A percentile compares a stretch with the other conserved stretches of the same genome.
Conservation (phyloP, 1,140 invertebrate species). For the Bombus balteatus region DNA sequence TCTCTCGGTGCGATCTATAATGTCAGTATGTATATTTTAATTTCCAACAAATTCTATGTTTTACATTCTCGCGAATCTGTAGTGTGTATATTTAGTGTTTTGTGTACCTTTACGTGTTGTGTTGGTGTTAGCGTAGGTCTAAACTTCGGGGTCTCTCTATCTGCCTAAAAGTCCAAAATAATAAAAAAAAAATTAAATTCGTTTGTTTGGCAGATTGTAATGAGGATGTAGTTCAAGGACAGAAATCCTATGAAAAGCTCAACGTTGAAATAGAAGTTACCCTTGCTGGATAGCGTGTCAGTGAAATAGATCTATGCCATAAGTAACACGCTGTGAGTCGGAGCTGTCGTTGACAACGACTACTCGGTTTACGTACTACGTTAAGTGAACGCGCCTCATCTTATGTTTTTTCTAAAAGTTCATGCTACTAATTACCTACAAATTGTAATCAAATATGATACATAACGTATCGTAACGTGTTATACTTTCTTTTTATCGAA, state of each 20-base stretch:
- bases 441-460: neutral
- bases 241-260: neutral
- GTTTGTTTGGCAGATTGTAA: neutral
- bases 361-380: neutral
- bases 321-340: no score
- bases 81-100: neutral
- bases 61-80: neutral
- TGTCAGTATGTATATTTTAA: neutral
- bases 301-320: neutral
- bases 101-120: slow-evolving; percentile 46
- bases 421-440: neutral
- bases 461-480: no score
- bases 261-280: neutral
- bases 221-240: neutral
- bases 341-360: neutral
- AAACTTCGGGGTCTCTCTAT: neutral
- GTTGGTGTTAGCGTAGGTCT: neutral
- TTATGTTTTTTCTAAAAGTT: neutral
- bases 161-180: slow-evolving; percentile 30
- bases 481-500: neutral
- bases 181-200: slow-evolving; percentile 2
- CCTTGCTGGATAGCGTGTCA: neutral
- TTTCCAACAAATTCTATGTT: neutral
- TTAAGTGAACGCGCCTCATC: neutral
- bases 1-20: slow-evolving; percentile 19